Percentiles rank a stretch among this genome's conserved stretches.
Conservation (phyloP, 2,888 invertebrate genomes). For the Eretmocerus hayati region DNA sequence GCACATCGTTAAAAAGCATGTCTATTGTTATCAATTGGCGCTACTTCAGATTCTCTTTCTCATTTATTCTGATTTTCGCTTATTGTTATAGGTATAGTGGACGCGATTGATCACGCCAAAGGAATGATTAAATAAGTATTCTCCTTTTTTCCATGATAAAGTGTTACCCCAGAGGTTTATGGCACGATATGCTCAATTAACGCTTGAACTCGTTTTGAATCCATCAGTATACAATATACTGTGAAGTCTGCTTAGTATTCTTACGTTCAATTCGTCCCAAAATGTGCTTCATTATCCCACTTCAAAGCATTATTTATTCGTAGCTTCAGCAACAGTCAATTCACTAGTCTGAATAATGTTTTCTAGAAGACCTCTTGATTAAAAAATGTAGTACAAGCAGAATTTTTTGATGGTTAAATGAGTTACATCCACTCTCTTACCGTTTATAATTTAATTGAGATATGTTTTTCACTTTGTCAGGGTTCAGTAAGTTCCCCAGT, state of each 20-base stretch:
- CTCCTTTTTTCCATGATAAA: no score
- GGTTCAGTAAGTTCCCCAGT: no score
- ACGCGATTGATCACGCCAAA: conserved; percentile 33
- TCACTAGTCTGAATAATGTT: no score
- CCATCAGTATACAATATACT: no score
- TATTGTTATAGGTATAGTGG: conserved; percentile 25
- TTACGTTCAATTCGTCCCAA: no score
- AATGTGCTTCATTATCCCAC: no score
- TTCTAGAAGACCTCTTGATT: no score
- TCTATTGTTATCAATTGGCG: conserved; percentile 29
- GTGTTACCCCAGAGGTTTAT: no score
- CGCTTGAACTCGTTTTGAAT: conserved; percentile 15
- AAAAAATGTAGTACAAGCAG: no score
- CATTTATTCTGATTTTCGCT: conserved; percentile 15
- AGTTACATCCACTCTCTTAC: conserved; percentile 11
- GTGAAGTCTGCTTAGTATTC: conserved; percentile 4
- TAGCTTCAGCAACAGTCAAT: no score
- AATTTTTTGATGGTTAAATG: background rate
- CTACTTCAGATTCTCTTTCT: conserved; percentile 25
- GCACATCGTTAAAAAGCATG: conserved; percentile 26
- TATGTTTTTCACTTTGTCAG: conserved; percentile 23
- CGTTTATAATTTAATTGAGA: no score
- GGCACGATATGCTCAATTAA: conserved; percentile 13
- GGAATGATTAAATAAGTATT: conserved; percentile 33
- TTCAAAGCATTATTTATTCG: no score